Conservation (phyloP, 2,888 invertebrate genomes). For the Cremastinae sp. region DNA sequence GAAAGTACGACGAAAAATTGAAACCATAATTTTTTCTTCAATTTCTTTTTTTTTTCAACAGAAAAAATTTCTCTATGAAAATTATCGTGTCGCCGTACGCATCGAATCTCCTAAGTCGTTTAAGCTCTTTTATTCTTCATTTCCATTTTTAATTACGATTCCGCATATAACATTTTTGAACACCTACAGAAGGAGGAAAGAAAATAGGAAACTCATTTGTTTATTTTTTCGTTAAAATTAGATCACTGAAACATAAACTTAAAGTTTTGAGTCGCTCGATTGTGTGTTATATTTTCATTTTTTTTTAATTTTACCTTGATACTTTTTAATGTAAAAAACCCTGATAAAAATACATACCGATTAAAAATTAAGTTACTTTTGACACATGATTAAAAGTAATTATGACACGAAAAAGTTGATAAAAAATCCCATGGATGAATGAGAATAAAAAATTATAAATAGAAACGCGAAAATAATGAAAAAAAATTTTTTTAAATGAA, state of each 20-base stretch:
- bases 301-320: not conserved
- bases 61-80: not conserved
- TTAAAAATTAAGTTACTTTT: no score
- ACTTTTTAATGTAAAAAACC: no score
- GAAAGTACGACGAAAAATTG: constrained; percentile 6
- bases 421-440: no score
- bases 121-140: not conserved
- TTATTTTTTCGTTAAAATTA: not conserved
- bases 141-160: constrained; percentile 7
- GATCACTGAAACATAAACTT: constrained; percentile 24
- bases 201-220: constrained; percentile 23
- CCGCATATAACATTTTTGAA: constrained; percentile 2
- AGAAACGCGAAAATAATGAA: no score
- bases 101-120: constrained; percentile 34
- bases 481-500: no score
- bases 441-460: not conserved
- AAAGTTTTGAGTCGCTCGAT: not conserved
- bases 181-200: not conserved
- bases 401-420: no score
- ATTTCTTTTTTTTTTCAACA: no score
- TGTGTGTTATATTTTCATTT: not conserved
- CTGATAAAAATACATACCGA: no score
- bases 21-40: no score
- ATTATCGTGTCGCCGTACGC: constrained; percentile 14
- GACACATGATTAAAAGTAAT: no score